A percentile compares a stretch with the other conserved stretches of the same genome.
These are phyloP conservation scores for Leptobrachium ailaonicum DNA, from an alignment of 2,113 vertebrate species.

Conservation along the genomic window DNA sequence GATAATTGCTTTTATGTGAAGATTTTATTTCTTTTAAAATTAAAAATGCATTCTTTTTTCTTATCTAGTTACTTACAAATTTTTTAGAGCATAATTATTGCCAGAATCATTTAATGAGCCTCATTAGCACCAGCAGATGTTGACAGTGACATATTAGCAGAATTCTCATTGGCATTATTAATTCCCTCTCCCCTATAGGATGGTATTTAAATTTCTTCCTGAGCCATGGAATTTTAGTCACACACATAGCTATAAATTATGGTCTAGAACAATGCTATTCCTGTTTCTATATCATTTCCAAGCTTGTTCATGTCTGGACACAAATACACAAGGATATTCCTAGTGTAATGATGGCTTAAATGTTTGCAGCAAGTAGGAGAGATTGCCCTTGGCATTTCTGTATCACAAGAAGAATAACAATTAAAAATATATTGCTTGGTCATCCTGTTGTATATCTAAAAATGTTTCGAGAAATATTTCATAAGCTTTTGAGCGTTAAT, in stretches of 20 bases:
- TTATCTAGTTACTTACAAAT: background rate
- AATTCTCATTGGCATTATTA: slow-evolving; percentile 32
- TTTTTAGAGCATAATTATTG: slow-evolving; percentile 15
- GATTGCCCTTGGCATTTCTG: background rate
- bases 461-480: too few relatives aligned
- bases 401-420: background rate
- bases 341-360: background rate
- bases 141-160: slow-evolving; percentile 29
- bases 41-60: background rate
- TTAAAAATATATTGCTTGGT: background rate
- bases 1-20: background rate
- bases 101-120: slow-evolving; percentile 20
- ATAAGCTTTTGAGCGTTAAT: too few relatives aligned
- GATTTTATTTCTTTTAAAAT: background rate
- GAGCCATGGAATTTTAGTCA: slow-evolving; percentile 6
- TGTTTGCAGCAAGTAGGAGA: background rate
- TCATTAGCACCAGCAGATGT: slow-evolving; percentile 36
- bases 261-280: slow-evolving; percentile 5
- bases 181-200: background rate
- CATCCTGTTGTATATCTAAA: too few relatives aligned
- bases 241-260: slow-evolving; percentile 18
- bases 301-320: background rate
- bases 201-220: slow-evolving; percentile 37
- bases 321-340: background rate
- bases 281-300: slow-evolving; percentile 16